Evolutionary conservation across 2,888 invertebrate genomes (phyloP), one percentile per base, ranked within the genome.

Genomic region (Eupithecia vulgata): DNA sequence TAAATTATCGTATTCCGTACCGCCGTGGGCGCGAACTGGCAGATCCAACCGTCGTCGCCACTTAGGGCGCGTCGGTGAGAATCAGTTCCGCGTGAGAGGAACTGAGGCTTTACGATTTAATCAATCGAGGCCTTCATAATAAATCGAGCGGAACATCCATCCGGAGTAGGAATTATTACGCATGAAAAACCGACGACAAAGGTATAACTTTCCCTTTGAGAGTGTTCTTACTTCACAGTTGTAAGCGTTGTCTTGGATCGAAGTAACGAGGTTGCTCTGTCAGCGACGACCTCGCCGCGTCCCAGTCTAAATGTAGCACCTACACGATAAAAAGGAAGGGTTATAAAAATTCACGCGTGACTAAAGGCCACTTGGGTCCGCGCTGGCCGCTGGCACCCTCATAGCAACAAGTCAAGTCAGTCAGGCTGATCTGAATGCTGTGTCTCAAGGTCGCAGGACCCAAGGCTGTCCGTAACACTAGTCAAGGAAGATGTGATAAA

Each of bases 111-210:
- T 62, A 68, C 61, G 68, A 72, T 74, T 75, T 45, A 67, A 68
- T 68, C 68, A 72, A 73, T 72, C n/a, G 66, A 69, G 72, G 69
- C 76, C 71, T 75, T 71, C 62, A 71, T 73, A 73, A 70, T 72
- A 77, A 78, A 78, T 73, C 73, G 73, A 65, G 71, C 76, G 57
- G 70, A 67, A 73, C 67, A 67, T 70, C 65, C 52, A 57, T 48
- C 74, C 66, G 57, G 40, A 42, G 48, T 67, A 30, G 42, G 34
- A 40, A 65, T 40, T 21, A 40, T 65, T 25, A n/a, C 37, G 21
- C 65, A 13, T 25, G 57, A 25, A 57, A 57, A 57, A 12, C 57
- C 12, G 1, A 61, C 12, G 21, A 40, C 40, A 40, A 40, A 65
- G 15, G 25, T 40, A 40, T 21, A 65, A 65, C 40, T 40, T 40